Evolutionary conservation across 2,888 invertebrate genomes (phyloP).

Genomic region (Spialia ferax): DNA sequence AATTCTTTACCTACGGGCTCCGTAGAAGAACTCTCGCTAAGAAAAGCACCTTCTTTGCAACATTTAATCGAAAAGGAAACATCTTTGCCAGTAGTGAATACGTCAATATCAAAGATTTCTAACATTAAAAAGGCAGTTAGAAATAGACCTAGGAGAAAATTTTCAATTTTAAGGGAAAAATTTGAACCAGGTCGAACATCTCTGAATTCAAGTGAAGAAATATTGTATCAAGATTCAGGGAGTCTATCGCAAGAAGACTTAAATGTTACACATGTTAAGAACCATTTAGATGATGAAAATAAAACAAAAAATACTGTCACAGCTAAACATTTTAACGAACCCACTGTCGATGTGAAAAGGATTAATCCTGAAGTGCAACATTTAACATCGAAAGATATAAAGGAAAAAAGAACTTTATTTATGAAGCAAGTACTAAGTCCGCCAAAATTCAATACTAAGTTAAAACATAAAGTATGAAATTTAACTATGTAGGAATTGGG

Average conservation of each 20-base stretch:
- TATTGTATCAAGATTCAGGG: constrained; percentile 72
- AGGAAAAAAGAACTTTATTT: constrained; percentile 84
- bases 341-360: constrained; percentile 44
- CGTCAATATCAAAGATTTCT: constrained; percentile 62
- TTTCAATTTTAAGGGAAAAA: constrained; percentile 86
- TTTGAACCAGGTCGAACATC: constrained; percentile 81
- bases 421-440: constrained; percentile 87
- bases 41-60: constrained; percentile 76
- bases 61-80: constrained; percentile 78
- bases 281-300: constrained; percentile 55
- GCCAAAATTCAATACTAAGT: constrained; percentile 83
- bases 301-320: constrained; percentile 46
- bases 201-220: constrained; percentile 79
- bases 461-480: constrained; percentile 69
- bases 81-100: constrained; percentile 55
- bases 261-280: constrained; percentile 61
- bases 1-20: constrained; percentile 64
- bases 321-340: constrained; percentile 54
- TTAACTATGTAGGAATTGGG: neutral
- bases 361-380: constrained; percentile 45
- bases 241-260: constrained; percentile 61
- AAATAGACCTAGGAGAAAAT: constrained; percentile 84
- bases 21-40: constrained; percentile 68
- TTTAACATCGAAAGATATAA: constrained; percentile 67
- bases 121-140: constrained; percentile 72